phyloP scores from a whole-genome alignment of 1,140 invertebrate genomes.

The Teleogryllus occipitalis region DNA sequence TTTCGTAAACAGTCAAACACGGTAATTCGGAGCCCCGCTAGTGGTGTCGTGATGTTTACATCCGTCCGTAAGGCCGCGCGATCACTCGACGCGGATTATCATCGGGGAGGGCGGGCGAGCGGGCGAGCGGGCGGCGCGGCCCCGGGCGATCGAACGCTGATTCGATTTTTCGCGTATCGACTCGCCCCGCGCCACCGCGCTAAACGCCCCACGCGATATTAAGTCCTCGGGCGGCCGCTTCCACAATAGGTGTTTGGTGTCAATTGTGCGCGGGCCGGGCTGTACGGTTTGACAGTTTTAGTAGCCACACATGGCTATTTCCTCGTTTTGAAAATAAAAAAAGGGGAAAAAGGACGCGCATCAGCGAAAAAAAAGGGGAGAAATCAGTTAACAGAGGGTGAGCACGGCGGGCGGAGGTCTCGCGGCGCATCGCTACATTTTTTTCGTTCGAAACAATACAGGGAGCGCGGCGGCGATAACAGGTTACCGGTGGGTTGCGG shows the following conservation, averaged over 20 bases:
- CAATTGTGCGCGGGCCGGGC: neutral
- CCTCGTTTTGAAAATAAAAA: neutral
- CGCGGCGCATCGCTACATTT: neutral
- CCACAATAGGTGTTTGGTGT: neutral
- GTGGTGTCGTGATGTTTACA: too few species aligned
- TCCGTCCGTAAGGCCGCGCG: too few species aligned
- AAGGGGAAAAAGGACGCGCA: neutral
- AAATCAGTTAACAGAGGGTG: slow-evolving; percentile 1
- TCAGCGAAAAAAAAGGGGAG: neutral
- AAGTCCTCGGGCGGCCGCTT: neutral
- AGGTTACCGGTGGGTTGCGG: neutral
- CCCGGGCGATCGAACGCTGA: neutral
- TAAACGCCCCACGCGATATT: neutral
- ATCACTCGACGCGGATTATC: too few species aligned
- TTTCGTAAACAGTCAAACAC: too few species aligned
- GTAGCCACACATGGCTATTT: neutral
- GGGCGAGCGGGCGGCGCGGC: too few species aligned
- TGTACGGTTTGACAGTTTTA: neutral
- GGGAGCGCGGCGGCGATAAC: neutral
- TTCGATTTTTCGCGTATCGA: neutral
- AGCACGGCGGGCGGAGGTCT: neutral
- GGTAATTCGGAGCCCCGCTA: too few species aligned
- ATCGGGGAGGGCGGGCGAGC: too few species aligned
- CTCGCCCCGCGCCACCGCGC: neutral
- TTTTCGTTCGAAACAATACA: neutral